Evolutionary conservation across 2,113 vertebrate species (phyloP), one percentile per base, ranked within the genome.

Genomic region (Prunella fulvescens): DNA sequence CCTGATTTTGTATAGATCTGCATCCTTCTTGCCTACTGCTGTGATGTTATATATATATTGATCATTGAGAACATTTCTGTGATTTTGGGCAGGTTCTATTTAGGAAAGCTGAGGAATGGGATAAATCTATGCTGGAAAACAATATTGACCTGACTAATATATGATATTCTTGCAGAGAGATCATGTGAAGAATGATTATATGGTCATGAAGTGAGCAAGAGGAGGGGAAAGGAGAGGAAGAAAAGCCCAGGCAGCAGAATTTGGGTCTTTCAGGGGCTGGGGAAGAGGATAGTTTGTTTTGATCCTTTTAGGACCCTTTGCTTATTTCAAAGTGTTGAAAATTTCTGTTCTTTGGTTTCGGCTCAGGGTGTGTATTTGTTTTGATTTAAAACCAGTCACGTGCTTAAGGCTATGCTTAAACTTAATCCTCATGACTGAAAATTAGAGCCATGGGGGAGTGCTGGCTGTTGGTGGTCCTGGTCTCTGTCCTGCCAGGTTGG

Each of bases 181-280:
- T 50, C 44, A 35, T 62, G 44, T 50, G 23, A 45, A 48, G 15
- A 62, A 39, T 81, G 33, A 28, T 40, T 81, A 24, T 2, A 1
- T 37, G 25, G 39, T 73, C 17, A 19, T 33, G 14, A 77, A 89
- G 26, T 33, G 44, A 50, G 22, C 10, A 78, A 40, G 40, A 44
- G 26, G 44, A 11, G 1, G 5, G 19, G 8, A 4, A 17, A 6
- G 3, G 33, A 54, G 20, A 12, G 12, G 18, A 5, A 4, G n/a
- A 66, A 72, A 91, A 28, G 0, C 19, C 10, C 25, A 48, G 56
- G 24, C 13, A 81, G 14, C 19, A 33, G 22, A 81, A 91, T 42
- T 31, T 48, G 6, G 9, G 19, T 79, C 15, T 71, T 78, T 54
- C 14, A 7, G 22, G 42, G 35, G 19, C 23, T 39, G 44, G 29